phyloP scores from a whole-genome alignment of 2,113 vertebrate genomes.

The Mus pahari region DNA sequence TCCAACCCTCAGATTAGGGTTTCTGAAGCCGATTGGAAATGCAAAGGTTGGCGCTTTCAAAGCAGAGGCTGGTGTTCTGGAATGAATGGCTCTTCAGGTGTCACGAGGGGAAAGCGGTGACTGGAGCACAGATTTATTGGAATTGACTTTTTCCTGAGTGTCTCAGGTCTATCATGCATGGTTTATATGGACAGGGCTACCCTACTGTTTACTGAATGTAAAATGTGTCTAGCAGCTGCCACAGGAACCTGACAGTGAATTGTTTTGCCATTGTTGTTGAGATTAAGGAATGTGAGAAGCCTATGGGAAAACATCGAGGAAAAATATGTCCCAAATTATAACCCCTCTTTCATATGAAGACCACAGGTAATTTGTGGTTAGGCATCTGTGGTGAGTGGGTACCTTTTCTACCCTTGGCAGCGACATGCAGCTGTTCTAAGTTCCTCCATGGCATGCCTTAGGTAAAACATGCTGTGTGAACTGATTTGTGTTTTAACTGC shows the following conservation, averaged over 20 bases:
- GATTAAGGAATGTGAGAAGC: slow-evolving; percentile 22
- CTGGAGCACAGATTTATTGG: background rate
- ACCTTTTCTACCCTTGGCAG: background rate
- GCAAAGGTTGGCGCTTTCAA: slow-evolving; percentile 35
- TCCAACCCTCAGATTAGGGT: background rate
- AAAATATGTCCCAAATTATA: background rate
- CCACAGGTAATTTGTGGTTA: background rate
- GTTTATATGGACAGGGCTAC: background rate
- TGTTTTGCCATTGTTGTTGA: background rate
- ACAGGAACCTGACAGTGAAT: background rate
- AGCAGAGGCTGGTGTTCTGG: background rate
- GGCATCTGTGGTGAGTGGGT: background rate
- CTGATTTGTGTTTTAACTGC: background rate
- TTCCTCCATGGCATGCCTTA: background rate
- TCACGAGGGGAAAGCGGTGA: background rate
- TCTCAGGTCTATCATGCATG: background rate
- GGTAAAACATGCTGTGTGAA: background rate
- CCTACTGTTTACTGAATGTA: background rate
- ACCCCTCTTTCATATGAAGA: background rate
- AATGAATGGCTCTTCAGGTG: background rate
- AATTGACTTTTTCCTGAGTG: background rate
- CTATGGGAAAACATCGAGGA: background rate
- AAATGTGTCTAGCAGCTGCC: slow-evolving; percentile 9
- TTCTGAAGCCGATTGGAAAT: background rate
- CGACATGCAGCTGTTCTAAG: background rate